Evolutionary conservation across 2,113 vertebrate genomes (phyloP), one percentile per base, ranked within the genome.

Genomic region (Columbina picui): DNA sequence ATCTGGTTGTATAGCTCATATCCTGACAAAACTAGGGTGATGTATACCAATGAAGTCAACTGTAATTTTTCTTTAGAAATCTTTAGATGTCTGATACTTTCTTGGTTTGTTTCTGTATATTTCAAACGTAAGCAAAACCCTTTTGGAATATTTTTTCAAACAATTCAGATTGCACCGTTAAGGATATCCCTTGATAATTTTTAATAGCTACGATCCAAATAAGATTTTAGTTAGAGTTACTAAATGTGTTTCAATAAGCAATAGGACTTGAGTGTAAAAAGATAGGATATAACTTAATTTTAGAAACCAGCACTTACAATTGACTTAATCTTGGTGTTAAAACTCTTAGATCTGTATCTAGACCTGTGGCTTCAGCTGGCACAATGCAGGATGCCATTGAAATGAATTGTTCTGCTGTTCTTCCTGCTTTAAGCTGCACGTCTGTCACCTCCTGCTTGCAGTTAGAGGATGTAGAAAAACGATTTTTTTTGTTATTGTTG

Each of bases 391-490:
- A 12, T 73, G 43, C 27, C 23, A 7, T 18, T 39, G 19, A 84
- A 90, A 59, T 57, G 1, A 59, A 56, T 26, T 6, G 0, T 55
- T 16, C 73, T 13, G 2, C 21, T 80, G 3, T 68, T 63, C 30
- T 49, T 41, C 38, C 14, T 67, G 1, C 20, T 63, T 89, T 11
- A 59, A 50, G 32, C 5, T 55, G 19, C 27, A 45, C 0, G 0
- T 49, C 21, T 45, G 34, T 45, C 55, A 38, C 25, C 25, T 60
- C 20, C 13, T 36, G 20, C 13, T 38, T 82, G 38, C 25, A 36
- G 15, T 25, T 20, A 23, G 45, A 78, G 22, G 18, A 22, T 53
- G 9, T 53, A 12, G 79, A 41, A 89, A 61, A 49, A 3, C 1
- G 39, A 5, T 22, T 25, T 36, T 55, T 68, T 52, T 57, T 17